Conservation (phyloP, 2,888 invertebrate species). For the Mythimna impura region DNA sequence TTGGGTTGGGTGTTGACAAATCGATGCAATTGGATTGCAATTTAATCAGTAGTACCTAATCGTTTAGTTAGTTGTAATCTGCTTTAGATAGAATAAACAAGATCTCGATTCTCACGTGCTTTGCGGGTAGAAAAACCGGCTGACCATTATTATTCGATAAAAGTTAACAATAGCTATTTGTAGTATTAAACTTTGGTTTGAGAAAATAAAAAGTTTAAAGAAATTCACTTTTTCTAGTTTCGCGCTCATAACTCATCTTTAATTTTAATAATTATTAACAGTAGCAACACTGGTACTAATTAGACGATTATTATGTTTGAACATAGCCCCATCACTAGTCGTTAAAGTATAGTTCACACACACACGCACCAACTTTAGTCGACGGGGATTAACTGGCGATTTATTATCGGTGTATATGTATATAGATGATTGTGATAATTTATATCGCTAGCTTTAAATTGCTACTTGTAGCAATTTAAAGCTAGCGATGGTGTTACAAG, state of each 20-base stretch:
- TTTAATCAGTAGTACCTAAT: conserved; percentile 7
- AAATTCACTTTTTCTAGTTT: not conserved
- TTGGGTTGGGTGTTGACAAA: conserved; percentile 40
- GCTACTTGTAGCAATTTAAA: too few species aligned
- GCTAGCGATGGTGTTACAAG: too few species aligned
- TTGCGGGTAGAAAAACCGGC: too few species aligned
- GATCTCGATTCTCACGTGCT: too few species aligned
- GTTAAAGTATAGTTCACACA: not conserved
- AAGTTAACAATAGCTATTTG: too few species aligned
- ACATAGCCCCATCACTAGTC: not conserved
- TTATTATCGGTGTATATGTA: not conserved
- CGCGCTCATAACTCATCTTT: not conserved
- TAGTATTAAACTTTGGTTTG: too few species aligned
- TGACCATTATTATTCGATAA: too few species aligned
- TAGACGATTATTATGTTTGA: conserved; percentile 17
- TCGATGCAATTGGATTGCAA: not conserved
- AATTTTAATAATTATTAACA: not conserved
- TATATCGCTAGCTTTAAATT: too few species aligned
- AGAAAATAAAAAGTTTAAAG: too few species aligned
- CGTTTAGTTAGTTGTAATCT: too few species aligned
- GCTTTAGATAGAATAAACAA: too few species aligned
- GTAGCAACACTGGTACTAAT: conserved; percentile 11
- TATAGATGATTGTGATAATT: too few species aligned
- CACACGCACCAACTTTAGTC: not conserved
- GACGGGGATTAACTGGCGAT: not conserved